Conservation (phyloP, 1,140 invertebrate species). For the Drosophila arawakana region DNA sequence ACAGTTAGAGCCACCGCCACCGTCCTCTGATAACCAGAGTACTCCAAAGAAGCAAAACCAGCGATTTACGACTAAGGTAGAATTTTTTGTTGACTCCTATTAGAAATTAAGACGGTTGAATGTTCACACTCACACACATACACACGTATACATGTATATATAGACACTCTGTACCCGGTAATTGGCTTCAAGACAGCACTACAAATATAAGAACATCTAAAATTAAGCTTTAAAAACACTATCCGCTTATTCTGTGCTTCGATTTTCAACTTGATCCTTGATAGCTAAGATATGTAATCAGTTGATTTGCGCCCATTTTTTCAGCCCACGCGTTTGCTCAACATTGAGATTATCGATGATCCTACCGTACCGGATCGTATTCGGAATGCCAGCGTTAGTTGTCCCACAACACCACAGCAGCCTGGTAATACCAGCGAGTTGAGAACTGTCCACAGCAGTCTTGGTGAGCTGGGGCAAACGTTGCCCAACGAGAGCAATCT, state of each 20-base stretch:
- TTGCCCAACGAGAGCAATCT: constrained; percentile 54
- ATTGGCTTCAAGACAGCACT: constrained; percentile 14
- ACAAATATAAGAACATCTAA: constrained; percentile 54
- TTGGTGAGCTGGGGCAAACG: constrained; percentile 43
- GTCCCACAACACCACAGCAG: constrained; percentile 73
- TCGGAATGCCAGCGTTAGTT: constrained; percentile 58
- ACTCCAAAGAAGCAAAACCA: constrained; percentile 69
- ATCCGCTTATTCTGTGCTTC: constrained; percentile 33
- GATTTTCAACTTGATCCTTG: constrained; percentile 21
- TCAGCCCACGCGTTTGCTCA: constrained; percentile 59
- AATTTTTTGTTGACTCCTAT: constrained; percentile 81
- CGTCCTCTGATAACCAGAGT: constrained; percentile 66
- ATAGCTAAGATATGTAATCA: constrained; percentile 16
- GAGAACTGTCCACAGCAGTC: constrained; percentile 40
- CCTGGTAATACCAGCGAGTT: constrained; percentile 2
- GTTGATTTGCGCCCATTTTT: constrained; percentile 44
- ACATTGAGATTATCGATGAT: constrained; percentile 59
- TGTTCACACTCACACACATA: constrained; percentile 3
- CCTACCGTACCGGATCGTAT: constrained; percentile 23
- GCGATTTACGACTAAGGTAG: constrained; percentile 81
- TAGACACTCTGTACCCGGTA: constrained; percentile 35
- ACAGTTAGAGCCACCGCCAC: constrained; percentile 60
- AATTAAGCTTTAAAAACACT: constrained; percentile 22
- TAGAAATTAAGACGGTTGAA: constrained; percentile 40
- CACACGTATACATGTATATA: constrained; percentile 23